phyloP scores from a whole-genome alignment of 2,797 vertebrate species.

The Galagoides demidoff region DNA sequence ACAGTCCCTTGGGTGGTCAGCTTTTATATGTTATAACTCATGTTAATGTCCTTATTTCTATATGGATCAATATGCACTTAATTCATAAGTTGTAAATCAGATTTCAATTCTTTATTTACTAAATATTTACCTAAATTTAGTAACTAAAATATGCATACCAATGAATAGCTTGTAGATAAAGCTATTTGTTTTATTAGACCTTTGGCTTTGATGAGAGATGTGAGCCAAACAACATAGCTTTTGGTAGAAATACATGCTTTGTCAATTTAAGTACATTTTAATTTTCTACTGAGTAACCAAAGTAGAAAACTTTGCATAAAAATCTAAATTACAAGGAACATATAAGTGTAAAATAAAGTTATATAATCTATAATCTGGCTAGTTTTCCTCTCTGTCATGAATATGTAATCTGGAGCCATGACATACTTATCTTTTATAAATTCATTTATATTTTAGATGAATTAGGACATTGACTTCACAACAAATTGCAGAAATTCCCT shows the following conservation, averaged over 20 bases:
- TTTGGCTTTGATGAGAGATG: neutral
- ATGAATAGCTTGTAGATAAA: neutral
- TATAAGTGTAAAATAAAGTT: neutral
- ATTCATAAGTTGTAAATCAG: neutral
- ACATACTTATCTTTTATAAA: neutral
- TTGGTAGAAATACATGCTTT: neutral
- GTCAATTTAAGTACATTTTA: neutral
- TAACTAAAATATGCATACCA: neutral
- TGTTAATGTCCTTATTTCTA: neutral
- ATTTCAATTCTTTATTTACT: slow-evolving; percentile 29
- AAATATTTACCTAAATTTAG: neutral
- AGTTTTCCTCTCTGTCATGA: neutral
- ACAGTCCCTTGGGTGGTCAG: no score
- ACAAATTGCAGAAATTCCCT: slow-evolving; percentile 15
- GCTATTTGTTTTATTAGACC: neutral
- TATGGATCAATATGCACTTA: neutral
- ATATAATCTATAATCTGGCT: neutral
- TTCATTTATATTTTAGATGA: slow-evolving; percentile 27
- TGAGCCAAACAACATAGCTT: neutral
- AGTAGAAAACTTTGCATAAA: neutral
- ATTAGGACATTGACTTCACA: neutral
- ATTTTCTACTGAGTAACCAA: neutral
- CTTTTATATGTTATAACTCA: neutral
- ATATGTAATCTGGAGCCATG: neutral
- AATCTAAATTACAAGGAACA: neutral